Base-by-base conservation (phyloP, 2,797 vertebrate genomes). In the Euthynnus affinis region DNA sequence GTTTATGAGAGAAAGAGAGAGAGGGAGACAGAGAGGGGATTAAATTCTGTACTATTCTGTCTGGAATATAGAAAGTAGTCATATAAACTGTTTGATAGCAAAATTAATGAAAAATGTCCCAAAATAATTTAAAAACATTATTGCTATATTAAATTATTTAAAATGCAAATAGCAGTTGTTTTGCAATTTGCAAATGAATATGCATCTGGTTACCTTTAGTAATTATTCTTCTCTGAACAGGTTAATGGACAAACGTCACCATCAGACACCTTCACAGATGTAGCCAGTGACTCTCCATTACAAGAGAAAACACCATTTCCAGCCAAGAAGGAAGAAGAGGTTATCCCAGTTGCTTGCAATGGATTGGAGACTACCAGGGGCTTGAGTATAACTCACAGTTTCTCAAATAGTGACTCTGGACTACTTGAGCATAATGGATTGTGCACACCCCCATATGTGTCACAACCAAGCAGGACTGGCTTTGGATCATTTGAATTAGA, bases 181-280 rank as follows among this genome's bases (percentile, higher is more conserved):
- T 23, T 1, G 1, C 22, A 20, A 56, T 46, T 51, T 20, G 15
- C 14, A 44, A 32, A 55, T 52, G 27, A 18, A 8, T 25, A 17
- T 69, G 14, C 7, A 59, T 44, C 1, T 64, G 42, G 15, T 2
- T 27, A 56, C 14, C 32, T 67, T 7, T 10, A 78, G 3, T 83
- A 58, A 86, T 78, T 49, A 0, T 62, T 63, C 51, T 51, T 86
- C 23, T 88, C 51, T 80, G 63, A 34, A 76, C 84, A 94, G 93
- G 85, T 90, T 53, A 75, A 86, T 71, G 82, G 71, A 76, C 51
- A 27, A 71, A 61, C 68, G 1, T 73, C 85, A n/a, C 22, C 58
- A 46, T 14, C 59, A 9, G 59, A 64, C 20, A 32, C 5, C 12
- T 69, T 61, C 32, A 1, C 64, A 81, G 75, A 75, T 27, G 9